A percentile compares a stretch with the other conserved stretches of the same genome.
Conservation (phyloP, 2,888 invertebrate species). For the Caenorhabditis virilis region DNA sequence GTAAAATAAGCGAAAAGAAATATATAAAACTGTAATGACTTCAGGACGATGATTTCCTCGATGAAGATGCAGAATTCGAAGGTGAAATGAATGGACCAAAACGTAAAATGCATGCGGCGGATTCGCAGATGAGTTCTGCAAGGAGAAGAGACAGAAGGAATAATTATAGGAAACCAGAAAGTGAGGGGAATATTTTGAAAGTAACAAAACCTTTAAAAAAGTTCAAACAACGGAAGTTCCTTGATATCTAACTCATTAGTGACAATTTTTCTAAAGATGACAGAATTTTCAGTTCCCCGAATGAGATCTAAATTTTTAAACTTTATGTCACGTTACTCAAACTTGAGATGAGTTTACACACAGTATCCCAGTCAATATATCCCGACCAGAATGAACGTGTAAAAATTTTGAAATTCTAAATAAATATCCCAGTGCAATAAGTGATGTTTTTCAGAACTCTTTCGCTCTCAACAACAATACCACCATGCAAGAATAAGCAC, state of each 20-base stretch:
- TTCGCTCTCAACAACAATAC: neutral
- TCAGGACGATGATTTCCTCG: constrained; percentile 15
- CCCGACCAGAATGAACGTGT: too few species aligned
- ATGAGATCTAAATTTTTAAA: too few species aligned
- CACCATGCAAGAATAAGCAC: neutral
- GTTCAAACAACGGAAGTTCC: neutral
- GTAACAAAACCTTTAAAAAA: neutral
- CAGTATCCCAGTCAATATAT: too few species aligned
- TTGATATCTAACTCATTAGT: too few species aligned
- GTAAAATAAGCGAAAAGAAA: too few species aligned
- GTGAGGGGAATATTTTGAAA: neutral
- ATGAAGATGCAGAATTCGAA: constrained; percentile 29
- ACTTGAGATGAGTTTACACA: too few species aligned
- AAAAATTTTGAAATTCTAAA: too few species aligned
- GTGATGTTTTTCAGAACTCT: neutral
- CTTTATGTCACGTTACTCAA: too few species aligned
- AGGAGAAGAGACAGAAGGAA: constrained; percentile 7
- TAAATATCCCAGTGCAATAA: too few species aligned
- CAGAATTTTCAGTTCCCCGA: too few species aligned
- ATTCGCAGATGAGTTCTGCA: constrained; percentile 14
- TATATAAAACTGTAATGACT: too few species aligned
- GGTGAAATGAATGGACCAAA: constrained; percentile 25
- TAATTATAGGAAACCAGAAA: neutral
- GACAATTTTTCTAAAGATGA: too few species aligned
- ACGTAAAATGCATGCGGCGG: constrained; percentile 35